Conservation (phyloP, 2,888 invertebrate genomes). For the Heteropelma amictum region DNA sequence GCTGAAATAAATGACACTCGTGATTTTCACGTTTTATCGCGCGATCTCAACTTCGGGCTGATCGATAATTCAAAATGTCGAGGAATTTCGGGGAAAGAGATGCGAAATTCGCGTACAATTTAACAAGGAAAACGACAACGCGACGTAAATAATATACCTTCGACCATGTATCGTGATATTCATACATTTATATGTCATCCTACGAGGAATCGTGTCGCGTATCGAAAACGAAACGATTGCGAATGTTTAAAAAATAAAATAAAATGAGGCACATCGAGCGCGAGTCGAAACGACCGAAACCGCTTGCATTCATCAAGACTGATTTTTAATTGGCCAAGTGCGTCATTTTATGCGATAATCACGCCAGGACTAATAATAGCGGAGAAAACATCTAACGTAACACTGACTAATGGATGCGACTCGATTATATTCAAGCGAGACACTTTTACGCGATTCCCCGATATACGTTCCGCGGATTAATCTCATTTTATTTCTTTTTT, state of each 20-base stretch:
- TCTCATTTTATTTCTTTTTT: too few relatives aligned
- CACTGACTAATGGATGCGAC: background rate
- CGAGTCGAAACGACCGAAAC: constrained; percentile 4
- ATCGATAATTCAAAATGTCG: background rate
- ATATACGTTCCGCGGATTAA: background rate
- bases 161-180: background rate
- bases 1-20: constrained; percentile 65
- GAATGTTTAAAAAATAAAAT: constrained; percentile 2
- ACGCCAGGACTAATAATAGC: constrained; percentile 42
- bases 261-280: background rate
- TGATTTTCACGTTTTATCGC: constrained; percentile 21
- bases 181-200: background rate
- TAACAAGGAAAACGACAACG: constrained; percentile 13
- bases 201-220: background rate
- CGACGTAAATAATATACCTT: constrained; percentile 6
- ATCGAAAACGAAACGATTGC: background rate
- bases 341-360: constrained; percentile 39
- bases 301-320: background rate
- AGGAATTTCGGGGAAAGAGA: background rate
- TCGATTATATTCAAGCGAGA: constrained; percentile 11
- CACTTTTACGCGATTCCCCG: background rate
- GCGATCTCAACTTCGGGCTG: background rate
- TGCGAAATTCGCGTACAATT: background rate
- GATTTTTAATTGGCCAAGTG: constrained; percentile 45
- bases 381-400: background rate